Base-by-base conservation (phyloP, 2,888 invertebrate genomes). In the Neoascia interrupta region DNA sequence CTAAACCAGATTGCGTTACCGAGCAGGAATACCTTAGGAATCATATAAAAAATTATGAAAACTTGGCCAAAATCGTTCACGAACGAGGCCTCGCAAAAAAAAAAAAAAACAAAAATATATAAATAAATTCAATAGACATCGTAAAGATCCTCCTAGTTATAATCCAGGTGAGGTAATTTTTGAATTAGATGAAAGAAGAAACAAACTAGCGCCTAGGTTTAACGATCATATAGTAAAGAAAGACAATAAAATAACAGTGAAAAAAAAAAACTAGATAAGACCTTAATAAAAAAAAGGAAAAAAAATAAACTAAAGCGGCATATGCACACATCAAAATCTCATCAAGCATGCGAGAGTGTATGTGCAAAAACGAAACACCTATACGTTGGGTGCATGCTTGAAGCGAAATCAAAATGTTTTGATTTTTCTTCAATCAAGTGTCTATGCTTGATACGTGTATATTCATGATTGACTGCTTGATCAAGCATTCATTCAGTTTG, bases 31-130 rank as follows among this genome's bases (percentile, higher is more conserved):
- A 37, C 15, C 15, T 26, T 5, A 8, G 8, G 26, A 2, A 26
- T 58, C 80, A 8, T 80, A 53, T 13, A 69, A 82, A 80, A 5
- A 80, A 5, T 81, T 82, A 15, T 54, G 18, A 26, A 26, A 26
- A 4, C 8, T 26, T 26, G 8, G 26, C 26, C 8, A 26, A 26
- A 26, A 5, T 26, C 4, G 26, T 8, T 26, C 26, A 26, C 8
- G 26, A 26, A n/a, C n/a, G n/a, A n/a, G n/a, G n/a, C n/a, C n/a
- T 26, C 26, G 26, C 26, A 26, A 8, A 5, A 5, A 5, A 26
- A 4, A 26, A 8, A 4, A 26, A 4, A 26, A 26, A 26, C 8
- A 26, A 5, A 26, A 26, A 5, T 5, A 5, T 26, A 26, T 26
- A 26, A 26, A 26, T 8, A 26, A 26, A 26, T 8, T 4, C 4